Conservation (phyloP, 2,113 vertebrate genomes). For the Climacteris rufus region DNA sequence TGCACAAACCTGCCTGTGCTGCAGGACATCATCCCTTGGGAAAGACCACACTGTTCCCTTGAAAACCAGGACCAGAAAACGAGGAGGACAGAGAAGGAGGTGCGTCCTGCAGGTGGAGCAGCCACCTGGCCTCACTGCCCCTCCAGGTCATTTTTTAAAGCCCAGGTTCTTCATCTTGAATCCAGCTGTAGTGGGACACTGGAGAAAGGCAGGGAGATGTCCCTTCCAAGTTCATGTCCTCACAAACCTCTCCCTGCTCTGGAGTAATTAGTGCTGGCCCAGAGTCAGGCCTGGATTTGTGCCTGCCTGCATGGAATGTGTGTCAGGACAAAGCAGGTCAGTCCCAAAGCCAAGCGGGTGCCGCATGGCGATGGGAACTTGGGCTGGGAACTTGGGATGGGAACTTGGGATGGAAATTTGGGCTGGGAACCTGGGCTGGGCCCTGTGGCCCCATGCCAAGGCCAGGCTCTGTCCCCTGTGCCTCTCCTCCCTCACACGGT, state of each 20-base stretch:
- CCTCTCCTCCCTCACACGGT: neutral
- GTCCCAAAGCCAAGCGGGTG: neutral
- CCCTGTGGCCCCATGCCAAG: neutral
- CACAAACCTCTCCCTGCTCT: neutral
- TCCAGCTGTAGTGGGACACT: fast-evolving
- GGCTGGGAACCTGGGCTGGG: neutral
- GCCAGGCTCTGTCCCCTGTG: neutral
- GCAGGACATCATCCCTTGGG: neutral
- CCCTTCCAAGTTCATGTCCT: neutral
- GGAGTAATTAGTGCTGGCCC: neutral
- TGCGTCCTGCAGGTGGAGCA: neutral
- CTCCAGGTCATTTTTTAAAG: neutral
- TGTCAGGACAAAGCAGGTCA: slow-evolving; percentile 25
- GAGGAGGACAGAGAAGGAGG: neutral
- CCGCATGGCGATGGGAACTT: neutral
- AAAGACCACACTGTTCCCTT: neutral
- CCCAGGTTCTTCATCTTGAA: fast-evolving
- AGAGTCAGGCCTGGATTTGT: neutral
- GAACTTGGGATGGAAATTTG: neutral
- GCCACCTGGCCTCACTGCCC: neutral
- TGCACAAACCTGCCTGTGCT: neutral
- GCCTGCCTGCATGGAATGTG: neutral
- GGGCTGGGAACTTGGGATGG: neutral
- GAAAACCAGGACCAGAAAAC: neutral
- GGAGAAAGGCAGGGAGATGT: neutral